A percentile compares a stretch with the other conserved stretches of the same genome.
Conservation (phyloP, 2,797 vertebrate genomes). For the Spinus pinus region DNA sequence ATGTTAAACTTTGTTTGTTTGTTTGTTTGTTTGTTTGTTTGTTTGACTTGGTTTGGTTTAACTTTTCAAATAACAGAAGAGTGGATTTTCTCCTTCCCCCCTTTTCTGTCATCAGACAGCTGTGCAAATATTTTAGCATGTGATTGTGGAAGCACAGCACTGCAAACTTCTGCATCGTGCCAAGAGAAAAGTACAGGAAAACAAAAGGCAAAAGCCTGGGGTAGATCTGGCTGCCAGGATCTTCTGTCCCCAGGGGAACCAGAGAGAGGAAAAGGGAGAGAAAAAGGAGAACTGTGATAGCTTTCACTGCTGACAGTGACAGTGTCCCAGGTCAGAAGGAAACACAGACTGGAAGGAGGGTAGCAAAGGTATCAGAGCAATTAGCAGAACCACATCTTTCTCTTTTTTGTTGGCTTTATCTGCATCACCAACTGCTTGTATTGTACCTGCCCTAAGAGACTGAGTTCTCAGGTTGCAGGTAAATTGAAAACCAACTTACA, state of each 20-base stretch:
- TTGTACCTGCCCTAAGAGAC: background rate
- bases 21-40: background rate
- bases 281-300: background rate
- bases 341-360: background rate
- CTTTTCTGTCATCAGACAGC: constrained; percentile 50
- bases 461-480: background rate
- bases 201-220: constrained; percentile 58
- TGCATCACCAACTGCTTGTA: background rate
- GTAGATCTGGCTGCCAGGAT: constrained; percentile 53
- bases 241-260: background rate
- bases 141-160: constrained; percentile 56
- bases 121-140: constrained; percentile 69
- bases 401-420: background rate
- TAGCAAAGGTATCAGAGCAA: background rate
- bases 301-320: background rate
- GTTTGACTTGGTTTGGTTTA: background rate
- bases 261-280: background rate
- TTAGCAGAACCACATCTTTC: background rate
- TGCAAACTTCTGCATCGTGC: constrained; percentile 53
- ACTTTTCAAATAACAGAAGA: background rate
- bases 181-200: constrained; percentile 57
- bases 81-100: background rate
- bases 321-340: background rate
- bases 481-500: background rate
- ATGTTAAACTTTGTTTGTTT: background rate